Base-by-base conservation (phyloP, 2,797 vertebrate species). In the Pteronotus mesoamericanus region DNA sequence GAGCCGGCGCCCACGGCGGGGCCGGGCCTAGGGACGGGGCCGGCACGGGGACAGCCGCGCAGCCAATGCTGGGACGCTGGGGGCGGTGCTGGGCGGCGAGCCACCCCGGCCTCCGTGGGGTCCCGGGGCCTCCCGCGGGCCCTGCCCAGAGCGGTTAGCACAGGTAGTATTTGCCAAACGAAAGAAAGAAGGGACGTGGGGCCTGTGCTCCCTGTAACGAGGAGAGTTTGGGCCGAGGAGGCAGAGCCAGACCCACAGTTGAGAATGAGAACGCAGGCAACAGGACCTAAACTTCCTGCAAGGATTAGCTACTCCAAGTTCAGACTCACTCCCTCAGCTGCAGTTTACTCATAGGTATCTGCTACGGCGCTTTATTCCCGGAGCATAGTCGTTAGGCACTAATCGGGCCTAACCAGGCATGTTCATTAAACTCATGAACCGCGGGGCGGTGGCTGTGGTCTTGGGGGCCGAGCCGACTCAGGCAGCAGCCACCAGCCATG, bases 171-270 rank as follows among this genome's bases (percentile, higher is more conserved):
- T 11, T 32, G 59, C 59, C 3, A 2, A 64, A 16, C 9, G 53
- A 29, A 5, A 2, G 0, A 29, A 12, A n/a, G 59, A 32, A 12
- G 59, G 29, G 7, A 12, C 5, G 1, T 15, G 59, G 59, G 3
- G 29, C 64, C 59, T 6, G 59, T 2, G 59, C 59, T 32, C 26
- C 2, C 14, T 2, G 59, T 32, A 6, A 32, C 12, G 2, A 2
- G 59, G 12, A 15, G 12, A 64, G 59, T 61, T 0, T 5, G 29
- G 2, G 8, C 32, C 64, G 29, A 14, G 1, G 59, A 64, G 59
- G 32, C 29, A 14, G 26, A 12, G 32, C 11, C 59, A n/a, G 57
- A 5, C 6, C 29, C 3, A 59, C 59, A 16, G 59, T 7, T 16
- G 29, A 6, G 59, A n/a, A 12, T n/a, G 14, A 59, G 29, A 5